phyloP scores from a whole-genome alignment of 92 coral and sea anemone genomes.

The Phenganax stokvisi region DNA sequence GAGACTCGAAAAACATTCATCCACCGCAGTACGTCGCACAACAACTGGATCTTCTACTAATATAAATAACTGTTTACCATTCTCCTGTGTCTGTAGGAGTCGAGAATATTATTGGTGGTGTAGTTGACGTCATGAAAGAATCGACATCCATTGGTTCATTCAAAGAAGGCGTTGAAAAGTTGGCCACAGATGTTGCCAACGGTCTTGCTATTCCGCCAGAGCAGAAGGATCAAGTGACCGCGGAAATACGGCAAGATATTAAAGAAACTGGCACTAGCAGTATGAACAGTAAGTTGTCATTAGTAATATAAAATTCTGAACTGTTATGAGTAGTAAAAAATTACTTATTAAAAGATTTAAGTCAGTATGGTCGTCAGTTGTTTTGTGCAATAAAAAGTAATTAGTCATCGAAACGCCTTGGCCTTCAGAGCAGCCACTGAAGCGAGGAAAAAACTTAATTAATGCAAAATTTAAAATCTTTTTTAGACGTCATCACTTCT shows the following conservation, averaged over 20 bases:
- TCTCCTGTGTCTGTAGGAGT: conserved; percentile 22
- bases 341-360: too few species aligned
- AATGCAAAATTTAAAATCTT: not conserved
- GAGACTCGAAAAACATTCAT: too few species aligned
- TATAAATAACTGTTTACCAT: conserved; percentile 39
- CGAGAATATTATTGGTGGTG: conserved; percentile 59
- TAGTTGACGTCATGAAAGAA: conserved; percentile 51
- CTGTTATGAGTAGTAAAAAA: too few species aligned
- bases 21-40: not conserved
- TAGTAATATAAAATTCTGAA: too few species aligned
- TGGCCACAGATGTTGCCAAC: conserved; percentile 54
- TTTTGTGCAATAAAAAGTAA: not conserved
- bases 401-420: too few species aligned
- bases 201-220: conserved; percentile 62
- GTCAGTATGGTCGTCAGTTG: not conserved
- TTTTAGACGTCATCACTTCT: conserved; percentile 59
- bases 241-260: conserved; percentile 59
- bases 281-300: conserved; percentile 53
- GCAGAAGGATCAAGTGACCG: conserved; percentile 62
- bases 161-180: conserved; percentile 41
- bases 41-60: conserved; percentile 42
- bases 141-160: conserved; percentile 45
- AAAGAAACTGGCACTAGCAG: conserved; percentile 56
- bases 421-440: too few species aligned
- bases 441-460: not conserved